Conservation (phyloP, 2,888 invertebrate species). For the Heliothis peltigera region DNA sequence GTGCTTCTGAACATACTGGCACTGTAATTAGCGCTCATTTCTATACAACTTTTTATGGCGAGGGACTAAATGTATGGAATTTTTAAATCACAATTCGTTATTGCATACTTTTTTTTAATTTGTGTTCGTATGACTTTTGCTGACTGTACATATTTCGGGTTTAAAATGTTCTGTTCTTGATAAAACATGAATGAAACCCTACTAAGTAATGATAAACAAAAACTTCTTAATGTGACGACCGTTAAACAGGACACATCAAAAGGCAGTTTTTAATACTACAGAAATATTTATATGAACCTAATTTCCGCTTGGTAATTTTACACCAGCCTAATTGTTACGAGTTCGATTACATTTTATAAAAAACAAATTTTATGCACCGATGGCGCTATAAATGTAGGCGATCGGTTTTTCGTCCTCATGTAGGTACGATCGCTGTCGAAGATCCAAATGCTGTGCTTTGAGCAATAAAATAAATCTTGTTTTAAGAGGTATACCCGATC, state of each 20-base stretch:
- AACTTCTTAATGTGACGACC: slow-evolving; percentile 23
- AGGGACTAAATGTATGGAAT: slow-evolving; percentile 60
- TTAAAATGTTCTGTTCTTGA: slow-evolving; percentile 16
- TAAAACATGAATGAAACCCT: slow-evolving; percentile 46
- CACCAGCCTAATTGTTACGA: slow-evolving; percentile 71
- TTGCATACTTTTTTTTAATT: too few relatives aligned
- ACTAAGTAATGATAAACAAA: slow-evolving; percentile 29
- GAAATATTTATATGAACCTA: slow-evolving; percentile 69
- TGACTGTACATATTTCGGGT: slow-evolving; percentile 6
- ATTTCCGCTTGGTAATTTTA: slow-evolving; percentile 74
- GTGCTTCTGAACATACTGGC: slow-evolving; percentile 81
- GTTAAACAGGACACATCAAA: slow-evolving; percentile 45
- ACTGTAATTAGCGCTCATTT: slow-evolving; percentile 85
- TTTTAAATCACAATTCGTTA: slow-evolving; percentile 41
- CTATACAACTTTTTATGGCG: slow-evolving; percentile 77
- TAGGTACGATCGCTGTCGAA: slow-evolving; percentile 72
- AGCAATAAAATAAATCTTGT: slow-evolving; percentile 88
- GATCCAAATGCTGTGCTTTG: slow-evolving; percentile 83
- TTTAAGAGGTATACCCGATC: slow-evolving; percentile 87
- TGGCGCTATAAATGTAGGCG: slow-evolving; percentile 78
- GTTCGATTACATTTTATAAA: slow-evolving; percentile 76
- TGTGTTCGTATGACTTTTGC: slow-evolving; percentile 2
- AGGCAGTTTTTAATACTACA: slow-evolving; percentile 56
- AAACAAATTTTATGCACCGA: slow-evolving; percentile 76
- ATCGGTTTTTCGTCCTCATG: slow-evolving; percentile 73